Conservation (phyloP, 2,888 invertebrate species). For the Sarcophaga carnaria region DNA sequence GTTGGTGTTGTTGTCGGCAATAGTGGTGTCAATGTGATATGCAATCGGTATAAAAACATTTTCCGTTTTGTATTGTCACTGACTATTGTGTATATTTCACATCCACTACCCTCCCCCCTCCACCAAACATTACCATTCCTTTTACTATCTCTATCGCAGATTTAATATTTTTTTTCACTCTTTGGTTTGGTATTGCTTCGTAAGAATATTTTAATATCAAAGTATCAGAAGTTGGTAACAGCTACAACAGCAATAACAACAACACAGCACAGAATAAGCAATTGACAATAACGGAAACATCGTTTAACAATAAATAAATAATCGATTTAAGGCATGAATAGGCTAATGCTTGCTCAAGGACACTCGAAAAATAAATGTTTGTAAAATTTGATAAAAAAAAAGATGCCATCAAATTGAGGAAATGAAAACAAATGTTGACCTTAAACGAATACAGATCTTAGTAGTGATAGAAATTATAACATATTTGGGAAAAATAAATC, state of each 20-base stretch:
- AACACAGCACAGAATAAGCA: conserved; percentile 41
- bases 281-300: conserved; percentile 70
- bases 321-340: conserved; percentile 69
- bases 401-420: no score
- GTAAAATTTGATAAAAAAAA: not conserved
- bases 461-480: no score
- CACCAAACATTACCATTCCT: no score
- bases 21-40: conserved; percentile 66
- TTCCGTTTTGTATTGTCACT: conserved; percentile 55
- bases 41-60: conserved; percentile 59
- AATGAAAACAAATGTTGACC: no score
- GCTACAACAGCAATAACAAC: conserved; percentile 47
- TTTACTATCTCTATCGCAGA: no score
- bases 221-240: conserved; percentile 45
- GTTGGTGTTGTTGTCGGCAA: conserved; percentile 12
- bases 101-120: rapidly evolving
- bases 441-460: no score
- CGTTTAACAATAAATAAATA: conserved; percentile 72
- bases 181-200: not conserved
- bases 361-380: conserved; percentile 14
- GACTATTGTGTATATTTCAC: conserved; percentile 22
- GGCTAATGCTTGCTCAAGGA: conserved; percentile 21
- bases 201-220: conserved; percentile 53
- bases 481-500: no score
- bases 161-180: no score